These are phyloP conservation scores for Alviniconcha strummeri DNA, from an alignment of 2,888 invertebrate genomes.

Conservation along the genomic window DNA sequence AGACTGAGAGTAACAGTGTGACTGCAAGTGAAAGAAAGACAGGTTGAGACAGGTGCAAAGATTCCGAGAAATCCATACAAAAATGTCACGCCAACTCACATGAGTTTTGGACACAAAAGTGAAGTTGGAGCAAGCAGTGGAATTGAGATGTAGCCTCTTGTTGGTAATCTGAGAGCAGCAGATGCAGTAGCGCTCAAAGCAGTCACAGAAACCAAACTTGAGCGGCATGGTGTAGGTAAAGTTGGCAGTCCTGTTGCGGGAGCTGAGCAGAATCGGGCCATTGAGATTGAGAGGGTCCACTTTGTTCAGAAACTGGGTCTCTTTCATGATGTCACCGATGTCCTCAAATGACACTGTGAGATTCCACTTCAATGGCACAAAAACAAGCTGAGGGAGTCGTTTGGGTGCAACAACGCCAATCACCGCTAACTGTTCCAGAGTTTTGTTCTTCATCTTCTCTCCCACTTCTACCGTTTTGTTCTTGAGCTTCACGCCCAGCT, in stretches of 20 bases:
- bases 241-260: conserved; percentile 44
- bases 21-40: no score
- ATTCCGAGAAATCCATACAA: no score
- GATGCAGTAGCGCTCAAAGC: conserved; percentile 59
- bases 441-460: conserved; percentile 61
- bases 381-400: conserved; percentile 50
- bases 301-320: conserved; percentile 61
- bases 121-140: conserved; percentile 61
- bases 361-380: conserved; percentile 53
- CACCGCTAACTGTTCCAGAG: conserved; percentile 58
- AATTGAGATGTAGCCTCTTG: conserved; percentile 56
- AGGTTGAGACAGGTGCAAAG: no score
- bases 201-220: conserved; percentile 62
- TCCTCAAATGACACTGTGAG: conserved; percentile 60
- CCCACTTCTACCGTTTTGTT: conserved; percentile 58
- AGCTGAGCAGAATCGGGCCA: conserved; percentile 43
- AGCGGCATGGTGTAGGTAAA: conserved; percentile 45
- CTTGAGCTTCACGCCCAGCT: conserved; percentile 53
- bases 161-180: conserved; percentile 61
- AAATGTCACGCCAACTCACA: conserved; percentile 45
- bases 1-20: no score
- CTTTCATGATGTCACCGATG: conserved; percentile 63
- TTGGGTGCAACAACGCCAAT: conserved; percentile 54
- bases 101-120: conserved; percentile 64
- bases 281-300: conserved; percentile 47